Conservation (phyloP, 2,888 invertebrate species). For the Nebria brevicollis region DNA sequence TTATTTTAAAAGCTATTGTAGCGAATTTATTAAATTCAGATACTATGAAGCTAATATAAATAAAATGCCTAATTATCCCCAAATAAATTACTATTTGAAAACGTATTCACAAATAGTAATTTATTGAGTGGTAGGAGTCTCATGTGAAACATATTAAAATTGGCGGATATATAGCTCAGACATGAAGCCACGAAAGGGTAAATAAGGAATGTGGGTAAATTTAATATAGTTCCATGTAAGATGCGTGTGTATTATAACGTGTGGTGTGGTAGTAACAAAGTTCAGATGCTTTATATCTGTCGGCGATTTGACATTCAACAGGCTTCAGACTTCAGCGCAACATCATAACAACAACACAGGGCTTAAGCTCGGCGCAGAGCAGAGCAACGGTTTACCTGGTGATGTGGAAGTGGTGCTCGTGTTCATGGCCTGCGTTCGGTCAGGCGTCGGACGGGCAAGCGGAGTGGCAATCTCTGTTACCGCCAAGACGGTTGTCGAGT, state of each 20-base stretch:
- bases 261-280: neutral
- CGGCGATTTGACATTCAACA: constrained; percentile 16
- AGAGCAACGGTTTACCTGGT: constrained; percentile 20
- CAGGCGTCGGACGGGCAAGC: constrained; percentile 4
- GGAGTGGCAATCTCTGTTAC: constrained; percentile 24
- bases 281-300: constrained; percentile 15
- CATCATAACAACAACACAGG: neutral
- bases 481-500: constrained; percentile 24
- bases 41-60: too few relatives aligned
- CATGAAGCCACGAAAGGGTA: neutral
- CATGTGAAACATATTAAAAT: too few relatives aligned
- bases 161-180: neutral
- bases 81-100: too few relatives aligned
- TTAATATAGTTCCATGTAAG: neutral
- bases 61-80: too few relatives aligned
- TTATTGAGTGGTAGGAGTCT: too few relatives aligned
- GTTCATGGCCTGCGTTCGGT: constrained; percentile 6
- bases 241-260: neutral
- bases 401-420: constrained; percentile 10
- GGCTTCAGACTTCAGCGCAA: neutral
- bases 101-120: too few relatives aligned
- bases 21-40: too few relatives aligned
- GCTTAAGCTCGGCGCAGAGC: neutral
- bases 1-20: too few relatives aligned
- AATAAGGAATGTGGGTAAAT: neutral